Evolutionary conservation across 1,140 invertebrate species (phyloP).

Genomic region (Heliconius hermathena): DNA sequence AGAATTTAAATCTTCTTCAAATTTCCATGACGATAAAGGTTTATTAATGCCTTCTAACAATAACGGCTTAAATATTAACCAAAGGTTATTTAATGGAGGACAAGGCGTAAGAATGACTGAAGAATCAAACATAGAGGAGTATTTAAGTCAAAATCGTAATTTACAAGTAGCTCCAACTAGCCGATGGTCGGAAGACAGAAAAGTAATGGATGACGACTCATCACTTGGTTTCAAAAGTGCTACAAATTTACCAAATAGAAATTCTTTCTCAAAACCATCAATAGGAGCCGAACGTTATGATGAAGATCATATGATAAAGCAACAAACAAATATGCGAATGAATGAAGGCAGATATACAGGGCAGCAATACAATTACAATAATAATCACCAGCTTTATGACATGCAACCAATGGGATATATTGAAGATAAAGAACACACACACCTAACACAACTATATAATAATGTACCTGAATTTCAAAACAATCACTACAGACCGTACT

Average conservation of each 20-base stretch:
- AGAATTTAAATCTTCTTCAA: neutral
- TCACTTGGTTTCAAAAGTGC: neutral
- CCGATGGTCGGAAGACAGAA: neutral
- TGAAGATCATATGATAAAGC: neutral
- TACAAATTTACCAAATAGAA: neutral
- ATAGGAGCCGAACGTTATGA: neutral
- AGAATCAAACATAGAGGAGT: neutral
- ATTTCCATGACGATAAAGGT: neutral
- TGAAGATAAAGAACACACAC: constrained; percentile 21
- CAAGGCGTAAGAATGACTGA: constrained; percentile 1
- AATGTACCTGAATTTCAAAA: constrained; percentile 16
- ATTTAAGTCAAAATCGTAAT: neutral
- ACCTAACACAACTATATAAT: neutral
- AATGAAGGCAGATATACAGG: constrained; percentile 1
- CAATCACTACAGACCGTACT: constrained; percentile 1
- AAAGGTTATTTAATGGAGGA: neutral
- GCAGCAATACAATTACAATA: constrained; percentile 1
- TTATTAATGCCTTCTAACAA: neutral
- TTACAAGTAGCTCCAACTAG: neutral
- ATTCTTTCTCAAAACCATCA: neutral
- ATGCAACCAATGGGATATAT: constrained; percentile 15
- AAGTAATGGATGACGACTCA: neutral
- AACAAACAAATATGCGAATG: constrained; percentile 21
- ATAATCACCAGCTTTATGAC: neutral
- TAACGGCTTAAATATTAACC: neutral